These are phyloP conservation scores for Ictalurus punctatus DNA, from an alignment of 2,113 vertebrate genomes.

Conservation along the genomic window DNA sequence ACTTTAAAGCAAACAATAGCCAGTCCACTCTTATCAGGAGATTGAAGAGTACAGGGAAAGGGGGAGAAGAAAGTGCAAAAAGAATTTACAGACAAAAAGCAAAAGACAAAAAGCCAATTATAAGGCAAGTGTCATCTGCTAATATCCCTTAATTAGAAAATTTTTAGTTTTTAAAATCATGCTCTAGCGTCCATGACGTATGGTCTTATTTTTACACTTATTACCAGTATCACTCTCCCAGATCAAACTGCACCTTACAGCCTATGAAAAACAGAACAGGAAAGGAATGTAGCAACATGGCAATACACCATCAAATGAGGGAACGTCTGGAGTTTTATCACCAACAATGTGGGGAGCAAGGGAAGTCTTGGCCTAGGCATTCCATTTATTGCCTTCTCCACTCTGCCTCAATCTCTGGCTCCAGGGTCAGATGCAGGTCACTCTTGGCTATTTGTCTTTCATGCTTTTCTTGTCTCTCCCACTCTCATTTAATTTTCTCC, in stretches of 20 bases:
- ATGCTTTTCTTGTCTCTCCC: constrained; percentile 40
- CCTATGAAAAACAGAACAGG: constrained; percentile 53
- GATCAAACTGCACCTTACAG: constrained; percentile 38
- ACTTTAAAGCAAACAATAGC: constrained; percentile 86
- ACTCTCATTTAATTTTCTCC: constrained; percentile 21
- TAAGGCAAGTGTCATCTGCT: constrained; percentile 66
- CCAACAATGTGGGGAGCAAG: constrained; percentile 80
- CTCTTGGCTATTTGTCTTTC: constrained; percentile 76
- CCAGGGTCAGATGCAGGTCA: constrained; percentile 85
- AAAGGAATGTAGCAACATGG: constrained; percentile 84
- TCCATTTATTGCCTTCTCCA: constrained; percentile 83
- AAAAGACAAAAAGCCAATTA: neutral
- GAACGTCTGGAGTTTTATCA: constrained; percentile 97
- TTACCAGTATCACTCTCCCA: constrained; percentile 31
- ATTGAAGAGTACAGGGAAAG: constrained; percentile 32
- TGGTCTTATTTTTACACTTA: constrained; percentile 32
- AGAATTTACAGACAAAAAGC: constrained; percentile 54
- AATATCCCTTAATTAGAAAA: constrained; percentile 68
- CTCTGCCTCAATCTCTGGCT: constrained; percentile 78
- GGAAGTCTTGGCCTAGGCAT: constrained; percentile 81
- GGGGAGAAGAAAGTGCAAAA: constrained; percentile 4
- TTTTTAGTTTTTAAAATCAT: constrained; percentile 46
- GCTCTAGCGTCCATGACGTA: neutral
- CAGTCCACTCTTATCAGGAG: constrained; percentile 67
- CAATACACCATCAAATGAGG: constrained; percentile 89